phyloP scores from a whole-genome alignment of 2,113 vertebrate species.

The Paramisgurnus dabryanus region DNA sequence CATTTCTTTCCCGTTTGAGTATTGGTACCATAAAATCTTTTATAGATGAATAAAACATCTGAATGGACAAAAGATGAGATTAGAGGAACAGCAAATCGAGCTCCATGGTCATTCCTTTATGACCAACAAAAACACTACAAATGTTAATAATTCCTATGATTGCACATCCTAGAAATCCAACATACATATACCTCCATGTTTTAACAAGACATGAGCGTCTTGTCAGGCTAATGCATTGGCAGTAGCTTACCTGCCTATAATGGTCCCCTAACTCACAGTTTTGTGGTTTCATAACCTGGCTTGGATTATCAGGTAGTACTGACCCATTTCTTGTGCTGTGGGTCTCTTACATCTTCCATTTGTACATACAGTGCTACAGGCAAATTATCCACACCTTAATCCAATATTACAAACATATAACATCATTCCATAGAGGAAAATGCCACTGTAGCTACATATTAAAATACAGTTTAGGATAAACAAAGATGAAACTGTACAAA shows the following conservation, averaged over 20 bases:
- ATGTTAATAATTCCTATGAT: neutral
- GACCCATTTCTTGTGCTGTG: constrained; percentile 8
- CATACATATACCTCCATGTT: neutral
- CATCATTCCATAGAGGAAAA: neutral
- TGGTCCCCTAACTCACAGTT: constrained; percentile 8
- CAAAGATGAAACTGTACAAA: neutral
- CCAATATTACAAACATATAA: neutral
- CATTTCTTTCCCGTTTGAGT: neutral
- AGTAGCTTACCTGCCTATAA: neutral
- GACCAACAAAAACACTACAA: constrained; percentile 13
- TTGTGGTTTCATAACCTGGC: neutral
- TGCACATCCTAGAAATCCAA: neutral
- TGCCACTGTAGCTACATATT: neutral
- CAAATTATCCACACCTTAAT: neutral
- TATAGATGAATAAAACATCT: neutral
- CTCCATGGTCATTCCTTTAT: neutral
- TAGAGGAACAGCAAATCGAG: neutral
- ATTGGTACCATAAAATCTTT: neutral
- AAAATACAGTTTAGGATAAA: neutral
- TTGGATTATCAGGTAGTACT: neutral
- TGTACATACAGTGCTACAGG: too few relatives aligned
- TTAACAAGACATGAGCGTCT: neutral
- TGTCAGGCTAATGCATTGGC: neutral
- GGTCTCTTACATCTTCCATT: neutral
- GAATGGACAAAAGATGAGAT: neutral